Base-by-base conservation (phyloP, 2,888 invertebrate genomes). In the Encarsia formosa region DNA sequence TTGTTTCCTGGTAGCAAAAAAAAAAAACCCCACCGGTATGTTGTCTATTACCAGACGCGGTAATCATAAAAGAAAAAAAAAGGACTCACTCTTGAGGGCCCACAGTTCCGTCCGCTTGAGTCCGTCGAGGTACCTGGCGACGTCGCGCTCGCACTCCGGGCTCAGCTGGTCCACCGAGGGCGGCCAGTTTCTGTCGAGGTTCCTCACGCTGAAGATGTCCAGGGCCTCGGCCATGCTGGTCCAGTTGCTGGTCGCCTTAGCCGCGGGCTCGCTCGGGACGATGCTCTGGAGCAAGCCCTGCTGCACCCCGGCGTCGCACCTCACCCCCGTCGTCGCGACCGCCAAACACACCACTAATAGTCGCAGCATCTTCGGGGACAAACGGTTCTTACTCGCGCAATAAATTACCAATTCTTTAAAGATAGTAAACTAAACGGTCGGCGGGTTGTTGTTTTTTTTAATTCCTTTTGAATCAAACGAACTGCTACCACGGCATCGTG, bases 111-210 rank as follows among this genome's bases (percentile, higher is more conserved):
- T 63, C 4, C 62, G 65, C 42, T 58, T 64, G 8, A 74, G 57
- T 15, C 65, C 73, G 26, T 65, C 56, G 50, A 73, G 59, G 59
- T 68, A 74, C 41, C 66, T 61, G 16, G 66, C 65, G 18, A 73
- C 60, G 42, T 74, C 71, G 37, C 65, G 65, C 4, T 55, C 63
- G 56, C 74, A 74, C 45, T 69, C 60, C 13, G 54, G 49, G 16
- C 13, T 11, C 20, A 22, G 16, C 35, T 63, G 59, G 35, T 79
- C 73, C 20, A 74, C 70, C 1, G 62, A 60, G 2, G 13, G 13
- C 8, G 31, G 11, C 83, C 84, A 85, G 66, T 81, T 81, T n/a
- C 29, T 56, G 5, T 60, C 66, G 18, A 74, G 64, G 50, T 67
- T 60, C 50, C 59, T 62, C 13, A 65, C 60, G 57, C 65, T 68